These are phyloP conservation scores for Xanthorhoe spadicearia DNA, from an alignment of 2,888 invertebrate genomes.

Conservation along the genomic window DNA sequence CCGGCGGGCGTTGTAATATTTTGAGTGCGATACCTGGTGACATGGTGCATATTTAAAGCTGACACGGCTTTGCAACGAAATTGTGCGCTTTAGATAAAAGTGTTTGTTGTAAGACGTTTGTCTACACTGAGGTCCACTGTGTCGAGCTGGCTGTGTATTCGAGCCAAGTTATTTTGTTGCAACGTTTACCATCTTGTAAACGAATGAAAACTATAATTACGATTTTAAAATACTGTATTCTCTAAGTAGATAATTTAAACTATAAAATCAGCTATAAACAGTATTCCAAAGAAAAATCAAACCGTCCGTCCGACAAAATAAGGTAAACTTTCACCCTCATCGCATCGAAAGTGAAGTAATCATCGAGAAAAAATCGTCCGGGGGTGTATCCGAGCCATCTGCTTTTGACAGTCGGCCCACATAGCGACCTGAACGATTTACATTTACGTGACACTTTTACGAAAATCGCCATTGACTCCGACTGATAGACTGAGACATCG, in stretches of 20 bases:
- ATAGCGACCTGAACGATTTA: constrained; percentile 83
- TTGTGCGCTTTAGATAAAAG: constrained; percentile 54
- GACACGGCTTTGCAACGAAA: constrained; percentile 58
- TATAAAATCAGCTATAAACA: not conserved
- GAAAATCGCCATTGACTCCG: constrained; percentile 77
- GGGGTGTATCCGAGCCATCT: constrained; percentile 71
- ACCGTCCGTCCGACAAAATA: constrained; percentile 50
- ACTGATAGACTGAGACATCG: constrained; percentile 80
- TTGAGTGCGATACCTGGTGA: constrained; percentile 78
- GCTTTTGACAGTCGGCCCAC: constrained; percentile 81
- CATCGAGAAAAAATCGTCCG: constrained; percentile 72
- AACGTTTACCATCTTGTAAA: not conserved
- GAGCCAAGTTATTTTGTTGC: not conserved
- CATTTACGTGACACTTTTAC: constrained; percentile 83
- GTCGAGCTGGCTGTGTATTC: not conserved
- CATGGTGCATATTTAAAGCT: constrained; percentile 75
- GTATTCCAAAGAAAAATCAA: constrained; percentile 45
- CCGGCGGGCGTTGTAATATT: constrained; percentile 76
- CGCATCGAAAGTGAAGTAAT: constrained; percentile 68
- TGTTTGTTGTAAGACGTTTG: not conserved
- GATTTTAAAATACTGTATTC: not conserved
- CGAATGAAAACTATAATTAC: not conserved
- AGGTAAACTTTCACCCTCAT: constrained; percentile 56
- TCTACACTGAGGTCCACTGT: not conserved
- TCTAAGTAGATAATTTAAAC: too few relatives aligned